Conservation (phyloP, 1,140 invertebrate species). For the Microplitis demolitor region DNA sequence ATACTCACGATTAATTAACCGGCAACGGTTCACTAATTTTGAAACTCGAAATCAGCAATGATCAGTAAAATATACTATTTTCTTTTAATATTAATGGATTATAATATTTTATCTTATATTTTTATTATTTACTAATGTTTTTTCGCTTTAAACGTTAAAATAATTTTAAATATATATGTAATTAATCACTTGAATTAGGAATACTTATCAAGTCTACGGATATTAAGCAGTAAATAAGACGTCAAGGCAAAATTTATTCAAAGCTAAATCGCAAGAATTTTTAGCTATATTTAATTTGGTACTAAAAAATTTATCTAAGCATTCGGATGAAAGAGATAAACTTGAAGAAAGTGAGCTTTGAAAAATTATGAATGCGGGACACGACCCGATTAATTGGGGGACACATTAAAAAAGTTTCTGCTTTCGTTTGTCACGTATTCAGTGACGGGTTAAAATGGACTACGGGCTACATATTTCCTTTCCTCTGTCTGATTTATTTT, state of each 20-base stretch:
- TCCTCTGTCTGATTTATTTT: slow-evolving; percentile 28
- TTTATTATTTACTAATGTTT: too few relatives aligned
- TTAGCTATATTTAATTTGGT: too few relatives aligned
- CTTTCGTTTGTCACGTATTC: slow-evolving; percentile 39
- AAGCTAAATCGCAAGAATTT: too few relatives aligned
- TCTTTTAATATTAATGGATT: too few relatives aligned
- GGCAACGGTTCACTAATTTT: slow-evolving; percentile 1
- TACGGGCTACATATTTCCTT: slow-evolving; percentile 32
- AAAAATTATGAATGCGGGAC: slow-evolving; percentile 29
- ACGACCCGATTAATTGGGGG: slow-evolving; percentile 41
- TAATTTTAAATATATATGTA: too few relatives aligned
- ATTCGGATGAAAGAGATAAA: neutral
- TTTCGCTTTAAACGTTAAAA: too few relatives aligned
- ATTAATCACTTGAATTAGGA: too few relatives aligned
- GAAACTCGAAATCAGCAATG: neutral
- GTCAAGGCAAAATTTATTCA: too few relatives aligned
- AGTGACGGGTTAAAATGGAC: slow-evolving; percentile 30
- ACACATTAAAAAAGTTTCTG: slow-evolving; percentile 25
- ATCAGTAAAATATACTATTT: too few relatives aligned
- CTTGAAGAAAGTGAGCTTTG: neutral
- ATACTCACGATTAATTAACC: slow-evolving; percentile 21
- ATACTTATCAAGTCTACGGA: too few relatives aligned
- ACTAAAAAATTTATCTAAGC: neutral
- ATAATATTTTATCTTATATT: too few relatives aligned
- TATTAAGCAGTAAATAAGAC: too few relatives aligned